Conservation (phyloP, 2,888 invertebrate genomes). For the Vannuccia rotundouncinata region DNA sequence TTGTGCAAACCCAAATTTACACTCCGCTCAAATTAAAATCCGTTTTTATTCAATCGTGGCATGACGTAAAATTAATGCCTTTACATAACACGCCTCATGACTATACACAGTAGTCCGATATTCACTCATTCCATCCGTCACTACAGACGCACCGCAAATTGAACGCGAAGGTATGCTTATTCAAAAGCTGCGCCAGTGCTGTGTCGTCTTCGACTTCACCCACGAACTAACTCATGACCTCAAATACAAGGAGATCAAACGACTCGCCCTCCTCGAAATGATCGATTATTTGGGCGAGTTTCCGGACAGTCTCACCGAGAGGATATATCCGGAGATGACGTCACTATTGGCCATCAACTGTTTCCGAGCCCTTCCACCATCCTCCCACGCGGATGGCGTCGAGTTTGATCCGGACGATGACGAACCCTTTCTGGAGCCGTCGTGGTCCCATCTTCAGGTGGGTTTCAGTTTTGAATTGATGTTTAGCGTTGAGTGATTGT, state of each 20-base stretch:
- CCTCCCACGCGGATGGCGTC: slow-evolving; percentile 64
- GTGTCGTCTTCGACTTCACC: slow-evolving; percentile 96
- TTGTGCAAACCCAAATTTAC: no score
- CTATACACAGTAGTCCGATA: no score
- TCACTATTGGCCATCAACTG: slow-evolving; percentile 77
- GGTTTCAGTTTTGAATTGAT: no score
- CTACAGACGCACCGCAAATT: slow-evolving; percentile 61
- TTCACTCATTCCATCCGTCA: neutral
- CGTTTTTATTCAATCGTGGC: no score
- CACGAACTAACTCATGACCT: slow-evolving; percentile 82
- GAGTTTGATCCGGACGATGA: slow-evolving; percentile 99
- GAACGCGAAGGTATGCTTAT: slow-evolving; percentile 94
- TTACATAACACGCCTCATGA: no score
- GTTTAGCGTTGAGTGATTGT: no score
- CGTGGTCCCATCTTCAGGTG: slow-evolving; percentile 89
- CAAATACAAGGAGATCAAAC: slow-evolving; percentile 97
- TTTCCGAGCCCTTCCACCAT: slow-evolving; percentile 93
- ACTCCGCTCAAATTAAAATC: no score
- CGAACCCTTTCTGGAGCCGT: slow-evolving; percentile 95
- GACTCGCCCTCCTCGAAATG: slow-evolving; percentile 90
- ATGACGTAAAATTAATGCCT: no score
- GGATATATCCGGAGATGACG: slow-evolving; percentile 94
- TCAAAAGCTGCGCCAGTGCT: slow-evolving; percentile 93
- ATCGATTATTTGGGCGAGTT: slow-evolving; percentile 86
- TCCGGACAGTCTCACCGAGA: slow-evolving; percentile 87